Base-by-base conservation (phyloP, 2,888 invertebrate genomes). In the Chrysotoxum bicinctum region DNA sequence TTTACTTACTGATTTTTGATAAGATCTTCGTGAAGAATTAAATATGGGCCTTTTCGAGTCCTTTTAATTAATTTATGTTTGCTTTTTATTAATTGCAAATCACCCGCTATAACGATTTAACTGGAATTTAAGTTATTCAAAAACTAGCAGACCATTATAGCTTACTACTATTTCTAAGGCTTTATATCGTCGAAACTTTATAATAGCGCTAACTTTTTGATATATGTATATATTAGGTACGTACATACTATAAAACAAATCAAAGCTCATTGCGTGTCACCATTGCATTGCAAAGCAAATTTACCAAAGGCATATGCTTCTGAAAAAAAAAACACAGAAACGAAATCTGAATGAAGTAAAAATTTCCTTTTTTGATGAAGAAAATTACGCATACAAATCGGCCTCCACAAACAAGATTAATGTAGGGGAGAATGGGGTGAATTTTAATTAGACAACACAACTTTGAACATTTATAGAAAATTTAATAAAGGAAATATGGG, bases 191-290 rank as follows among this genome's bases (percentile, higher is more conserved):
- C n/a, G n/a, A n/a, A n/a, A n/a, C n/a, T n/a, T n/a, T n/a, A n/a
- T n/a, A n/a, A n/a, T n/a, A n/a, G n/a, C n/a, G n/a, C n/a, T n/a
- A n/a, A n/a, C n/a, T n/a, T n/a, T n/a, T n/a, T n/a, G n/a, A n/a
- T n/a, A n/a, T n/a, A n/a, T n/a, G n/a, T n/a, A n/a, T n/a, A n/a
- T n/a, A n/a, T n/a, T n/a, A n/a, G n/a, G n/a, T n/a, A n/a, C n/a
- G n/a, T n/a, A n/a, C n/a, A n/a, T n/a, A 23, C 10, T 9, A n/a
- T 23, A 16, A 16, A 35, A 19, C 10, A 64, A 40, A 12, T 7
- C n/a, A 6, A n/a, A 37, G 19, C 23, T 56, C 60, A 68, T 84
- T 79, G 84, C 84, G 84, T 84, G 84, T 66, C 80, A 76, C 58
- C 32, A 68, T 32, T 43, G n/a, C 10, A 84, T 75, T 68, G 70